Base-by-base conservation (phyloP, 2,113 vertebrate genomes). In the Bucco capensis region DNA sequence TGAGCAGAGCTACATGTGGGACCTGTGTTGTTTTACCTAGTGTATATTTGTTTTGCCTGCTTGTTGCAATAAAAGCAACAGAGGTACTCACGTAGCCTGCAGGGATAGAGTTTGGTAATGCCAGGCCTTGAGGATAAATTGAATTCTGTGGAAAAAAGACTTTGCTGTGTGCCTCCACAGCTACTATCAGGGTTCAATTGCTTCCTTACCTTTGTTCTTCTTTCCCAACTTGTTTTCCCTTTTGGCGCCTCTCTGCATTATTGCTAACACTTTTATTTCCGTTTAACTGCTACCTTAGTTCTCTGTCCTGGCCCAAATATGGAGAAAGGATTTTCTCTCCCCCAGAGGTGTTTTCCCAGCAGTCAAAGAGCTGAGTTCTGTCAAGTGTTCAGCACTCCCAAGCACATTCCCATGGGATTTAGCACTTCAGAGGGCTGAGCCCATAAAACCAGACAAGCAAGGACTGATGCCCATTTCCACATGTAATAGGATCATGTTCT, bases 401-500 rank as follows among this genome's bases (percentile, higher is more conserved):
- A 92, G 72, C 60, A 56, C 88, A 71, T 92, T 95, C 91, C 94
- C 85, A 81, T 95, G 89, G 70, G 90, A 95, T 89, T 94, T 91
- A 91, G 88, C 76, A 93, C 88, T 95, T 96, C 85, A 94, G 90
- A 95, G 79, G 60, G 57, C 79, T 86, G 83, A 88, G 93, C 79
- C 86, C 66, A 91, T 95, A 95, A 94, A 95, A 92, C 69, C 86
- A 92, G 93, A 91, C 90, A 95, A 92, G 90, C 93, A 92, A 82
- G 89, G 91, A 76, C 88, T 82, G 84, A 91, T 87, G 79, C 85
- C 85, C 90, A 66, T 95, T 93, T 95, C 92, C 88, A 91, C 90
- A 77, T 94, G 83, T 88, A 94, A 90, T 44, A 64, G 76, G 94
- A 94, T 94, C 33, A 0, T 67, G 50, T 85, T 92, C 79, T 94